phyloP scores from a whole-genome alignment of 2,797 vertebrate species.

The Hemibagrus guttatus region DNA sequence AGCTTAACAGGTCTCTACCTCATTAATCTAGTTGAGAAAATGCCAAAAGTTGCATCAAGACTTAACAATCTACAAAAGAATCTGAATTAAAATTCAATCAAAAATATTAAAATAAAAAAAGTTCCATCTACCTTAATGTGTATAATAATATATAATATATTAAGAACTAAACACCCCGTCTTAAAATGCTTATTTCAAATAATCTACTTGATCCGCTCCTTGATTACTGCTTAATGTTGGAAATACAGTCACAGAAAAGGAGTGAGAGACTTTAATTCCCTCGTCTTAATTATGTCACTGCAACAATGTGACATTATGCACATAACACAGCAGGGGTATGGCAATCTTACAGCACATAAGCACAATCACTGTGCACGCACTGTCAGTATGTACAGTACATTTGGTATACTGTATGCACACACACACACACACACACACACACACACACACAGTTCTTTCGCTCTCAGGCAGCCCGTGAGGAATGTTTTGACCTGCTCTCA shows the following conservation, averaged over 20 bases:
- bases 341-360: constrained; percentile 24
- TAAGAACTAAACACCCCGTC: not conserved
- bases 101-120: too few species aligned
- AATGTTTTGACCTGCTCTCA: constrained; percentile 38
- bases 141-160: too few species aligned
- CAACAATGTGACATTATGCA: not conserved
- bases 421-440: constrained; percentile 28
- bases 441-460: constrained; percentile 1
- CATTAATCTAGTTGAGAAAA: not conserved
- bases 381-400: constrained; percentile 1
- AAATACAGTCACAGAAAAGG: constrained; percentile 4
- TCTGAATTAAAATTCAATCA: not conserved
- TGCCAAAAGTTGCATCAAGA: not conserved
- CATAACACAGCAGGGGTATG: constrained; percentile 7
- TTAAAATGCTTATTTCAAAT: constrained; percentile 19
- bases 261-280: constrained; percentile 14
- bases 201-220: constrained; percentile 35
- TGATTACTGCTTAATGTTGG: constrained; percentile 27
- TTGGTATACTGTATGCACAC: not conserved
- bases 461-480: constrained; percentile 15
- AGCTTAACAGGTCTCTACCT: too few species aligned
- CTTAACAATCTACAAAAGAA: not conserved
- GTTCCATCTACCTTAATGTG: not conserved
- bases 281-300: not conserved
- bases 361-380: constrained; percentile 12